Evolutionary conservation across 1,140 invertebrate genomes (phyloP).

Genomic region (Drosophila athabasca): DNA sequence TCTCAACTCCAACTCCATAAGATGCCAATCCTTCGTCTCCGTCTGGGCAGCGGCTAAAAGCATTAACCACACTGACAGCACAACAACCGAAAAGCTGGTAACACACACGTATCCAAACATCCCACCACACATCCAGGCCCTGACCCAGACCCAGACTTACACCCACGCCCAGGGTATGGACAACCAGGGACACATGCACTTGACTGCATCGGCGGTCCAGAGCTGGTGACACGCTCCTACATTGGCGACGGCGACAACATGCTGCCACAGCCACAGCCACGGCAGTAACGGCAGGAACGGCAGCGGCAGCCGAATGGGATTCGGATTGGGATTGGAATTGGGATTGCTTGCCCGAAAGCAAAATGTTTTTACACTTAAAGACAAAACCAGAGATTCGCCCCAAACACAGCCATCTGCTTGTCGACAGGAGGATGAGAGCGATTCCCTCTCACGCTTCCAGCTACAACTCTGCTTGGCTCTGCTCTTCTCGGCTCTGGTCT

Average conservation of each 20-base stretch:
- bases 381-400: conserved; percentile 78
- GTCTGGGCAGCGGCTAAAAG: conserved; percentile 71
- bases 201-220: conserved; percentile 67
- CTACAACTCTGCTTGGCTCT: conserved; percentile 3
- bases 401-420: conserved; percentile 41
- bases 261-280: conserved; percentile 44
- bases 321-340: conserved; percentile 34
- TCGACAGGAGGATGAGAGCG: conserved; percentile 27
- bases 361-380: conserved; percentile 82
- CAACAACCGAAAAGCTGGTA: conserved; percentile 54
- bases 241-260: conserved; percentile 78
- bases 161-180: conserved; percentile 8
- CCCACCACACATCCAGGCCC: conserved; percentile 1
- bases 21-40: background rate
- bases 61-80: conserved; percentile 74
- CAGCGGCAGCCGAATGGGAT: conserved; percentile 11
- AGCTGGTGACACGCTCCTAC: conserved; percentile 71
- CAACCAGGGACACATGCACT: conserved; percentile 49
- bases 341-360: conserved; percentile 70
- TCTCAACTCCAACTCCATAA: background rate
- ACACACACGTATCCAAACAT: conserved; percentile 55
- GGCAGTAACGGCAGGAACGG: background rate
- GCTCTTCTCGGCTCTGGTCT: background rate
- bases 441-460: conserved; percentile 45
- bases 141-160: background rate